A percentile compares a stretch with the other conserved stretches of the same genome.
Evolutionary conservation across 92 coral and sea anemone genomes (phyloP).

Genomic region (Diadumene lineata): DNA sequence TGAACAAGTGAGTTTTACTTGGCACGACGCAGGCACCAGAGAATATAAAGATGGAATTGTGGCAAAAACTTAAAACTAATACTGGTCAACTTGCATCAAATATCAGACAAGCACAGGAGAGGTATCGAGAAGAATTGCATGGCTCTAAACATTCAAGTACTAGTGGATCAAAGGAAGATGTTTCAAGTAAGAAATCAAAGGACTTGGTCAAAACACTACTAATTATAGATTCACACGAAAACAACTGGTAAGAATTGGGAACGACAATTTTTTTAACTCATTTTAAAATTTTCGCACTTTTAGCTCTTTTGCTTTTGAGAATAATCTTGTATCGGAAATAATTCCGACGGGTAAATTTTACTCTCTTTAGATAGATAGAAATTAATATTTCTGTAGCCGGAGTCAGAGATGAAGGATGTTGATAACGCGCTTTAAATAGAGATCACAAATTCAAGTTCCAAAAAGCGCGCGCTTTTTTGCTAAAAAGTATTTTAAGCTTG

Average conservation of each 20-base stretch:
- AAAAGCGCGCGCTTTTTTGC: neutral
- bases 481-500: no score
- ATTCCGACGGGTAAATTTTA: neutral
- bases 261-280: neutral
- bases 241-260: conserved; percentile 86
- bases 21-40: neutral
- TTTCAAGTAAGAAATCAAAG: conserved; percentile 54
- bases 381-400: neutral
- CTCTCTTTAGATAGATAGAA: neutral
- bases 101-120: conserved; percentile 40
- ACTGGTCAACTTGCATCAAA: conserved; percentile 34
- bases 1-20: neutral
- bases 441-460: conserved; percentile 8
- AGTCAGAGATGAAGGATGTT: neutral
- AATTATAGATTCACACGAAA: conserved; percentile 88
- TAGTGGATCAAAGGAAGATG: conserved; percentile 60
- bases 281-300: no score
- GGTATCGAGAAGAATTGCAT: conserved; percentile 45
- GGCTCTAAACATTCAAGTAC: conserved; percentile 38
- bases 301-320: neutral
- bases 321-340: neutral
- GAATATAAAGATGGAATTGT: conserved; percentile 49
- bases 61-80: conserved; percentile 62
- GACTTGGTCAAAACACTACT: conserved; percentile 77
- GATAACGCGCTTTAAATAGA: conserved; percentile 15